phyloP scores from a whole-genome alignment of 2,888 invertebrate genomes.

The Pyrrhia umbra region DNA sequence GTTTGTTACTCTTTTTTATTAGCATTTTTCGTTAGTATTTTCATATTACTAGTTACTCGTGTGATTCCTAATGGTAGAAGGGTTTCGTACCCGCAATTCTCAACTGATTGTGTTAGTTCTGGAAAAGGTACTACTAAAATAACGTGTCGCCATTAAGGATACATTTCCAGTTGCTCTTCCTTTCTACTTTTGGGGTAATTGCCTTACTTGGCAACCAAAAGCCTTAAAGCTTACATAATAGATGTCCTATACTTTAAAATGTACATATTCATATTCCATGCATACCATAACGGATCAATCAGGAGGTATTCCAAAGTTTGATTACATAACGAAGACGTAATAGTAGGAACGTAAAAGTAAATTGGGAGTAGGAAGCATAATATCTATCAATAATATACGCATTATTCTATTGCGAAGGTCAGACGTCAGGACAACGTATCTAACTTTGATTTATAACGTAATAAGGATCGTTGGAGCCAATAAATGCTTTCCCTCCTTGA shows the following conservation, averaged over 20 bases:
- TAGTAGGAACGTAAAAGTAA: constrained; percentile 10
- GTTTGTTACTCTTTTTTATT: too few species aligned
- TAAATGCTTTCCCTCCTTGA: constrained; percentile 51
- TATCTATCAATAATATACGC: constrained; percentile 45
- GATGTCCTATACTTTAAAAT: constrained; percentile 9
- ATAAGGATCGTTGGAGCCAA: constrained; percentile 55
- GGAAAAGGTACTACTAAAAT: constrained; percentile 17
- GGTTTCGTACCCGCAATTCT: background rate
- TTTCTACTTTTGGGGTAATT: constrained; percentile 32
- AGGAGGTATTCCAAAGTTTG: background rate
- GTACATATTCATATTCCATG: background rate
- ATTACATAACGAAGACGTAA: background rate
- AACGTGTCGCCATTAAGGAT: constrained; percentile 34
- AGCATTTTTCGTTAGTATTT: constrained; percentile 6
- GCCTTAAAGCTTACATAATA: constrained; percentile 30
- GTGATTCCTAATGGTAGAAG: constrained; percentile 5
- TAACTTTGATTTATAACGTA: constrained; percentile 63
- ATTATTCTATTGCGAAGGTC: constrained; percentile 52
- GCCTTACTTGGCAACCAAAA: constrained; percentile 31
- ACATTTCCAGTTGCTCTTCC: constrained; percentile 51
- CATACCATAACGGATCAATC: too few species aligned
- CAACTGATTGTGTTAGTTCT: constrained; percentile 30
- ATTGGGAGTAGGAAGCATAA: constrained; percentile 21
- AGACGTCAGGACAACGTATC: constrained; percentile 49
- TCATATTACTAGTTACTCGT: background rate